Percentiles rank a stretch among this genome's conserved stretches.
Conservation (phyloP, 1,140 invertebrate species). For the Lepidotrigona ventralis region DNA sequence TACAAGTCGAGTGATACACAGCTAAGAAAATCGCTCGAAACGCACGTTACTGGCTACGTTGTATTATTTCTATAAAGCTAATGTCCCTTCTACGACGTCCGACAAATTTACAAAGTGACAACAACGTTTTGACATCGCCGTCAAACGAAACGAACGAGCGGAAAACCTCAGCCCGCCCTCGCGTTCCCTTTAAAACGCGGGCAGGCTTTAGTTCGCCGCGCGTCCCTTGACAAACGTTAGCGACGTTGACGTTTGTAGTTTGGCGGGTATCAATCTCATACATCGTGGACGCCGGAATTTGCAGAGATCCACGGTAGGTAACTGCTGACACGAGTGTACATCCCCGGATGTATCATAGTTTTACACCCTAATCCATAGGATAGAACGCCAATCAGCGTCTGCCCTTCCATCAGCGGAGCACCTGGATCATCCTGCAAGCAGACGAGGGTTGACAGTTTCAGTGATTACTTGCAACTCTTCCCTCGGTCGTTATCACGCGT, state of each 20-base stretch:
- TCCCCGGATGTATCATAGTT: constrained; percentile 83
- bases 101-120: constrained; percentile 8
- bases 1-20: background rate
- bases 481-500: background rate
- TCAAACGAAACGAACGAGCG: background rate
- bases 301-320: constrained; percentile 81
- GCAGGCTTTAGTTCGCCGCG: background rate
- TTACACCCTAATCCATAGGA: constrained; percentile 89
- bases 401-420: constrained; percentile 81
- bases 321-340: constrained; percentile 85
- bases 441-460: constrained; percentile 44
- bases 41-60: background rate
- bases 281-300: constrained; percentile 40
- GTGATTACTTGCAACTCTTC: constrained; percentile 16
- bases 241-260: constrained; percentile 28
- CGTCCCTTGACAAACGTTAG: background rate
- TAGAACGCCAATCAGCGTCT: constrained; percentile 84
- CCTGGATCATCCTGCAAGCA: constrained; percentile 80
- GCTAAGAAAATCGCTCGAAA: background rate
- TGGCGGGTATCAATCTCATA: constrained; percentile 22
- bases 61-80: constrained; percentile 20
- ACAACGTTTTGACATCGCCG: background rate
- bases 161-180: background rate
- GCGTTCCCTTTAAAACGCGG: background rate
- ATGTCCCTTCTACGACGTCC: background rate